Evolutionary conservation across 1,140 invertebrate species (phyloP).

Genomic region (Pseudomyrmex flavicornis): DNA sequence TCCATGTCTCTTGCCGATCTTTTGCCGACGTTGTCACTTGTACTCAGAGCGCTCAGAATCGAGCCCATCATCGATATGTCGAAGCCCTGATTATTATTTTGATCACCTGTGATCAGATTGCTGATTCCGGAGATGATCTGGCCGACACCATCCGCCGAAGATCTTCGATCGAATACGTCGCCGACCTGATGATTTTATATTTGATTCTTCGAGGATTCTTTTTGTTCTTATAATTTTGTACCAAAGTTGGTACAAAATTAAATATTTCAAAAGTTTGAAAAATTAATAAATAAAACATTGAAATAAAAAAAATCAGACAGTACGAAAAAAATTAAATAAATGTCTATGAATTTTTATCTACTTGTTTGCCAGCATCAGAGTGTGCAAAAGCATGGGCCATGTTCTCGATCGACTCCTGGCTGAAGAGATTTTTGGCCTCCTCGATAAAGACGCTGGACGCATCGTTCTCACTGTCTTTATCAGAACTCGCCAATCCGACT

Average conservation of each 20-base stretch:
- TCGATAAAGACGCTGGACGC: slow-evolving; percentile 79
- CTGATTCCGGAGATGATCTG: slow-evolving; percentile 84
- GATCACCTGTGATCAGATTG: slow-evolving; percentile 81
- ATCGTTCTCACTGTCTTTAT: slow-evolving; percentile 77
- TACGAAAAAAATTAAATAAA: background rate
- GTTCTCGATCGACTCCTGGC: slow-evolving; percentile 77
- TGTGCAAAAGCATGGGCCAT: slow-evolving; percentile 80
- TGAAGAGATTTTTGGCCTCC: slow-evolving; percentile 79
- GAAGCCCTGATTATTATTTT: slow-evolving; percentile 85
- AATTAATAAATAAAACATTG: background rate
- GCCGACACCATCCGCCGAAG: slow-evolving; percentile 69
- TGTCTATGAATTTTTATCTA: slow-evolving; percentile 41
- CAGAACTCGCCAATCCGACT: slow-evolving; percentile 68
- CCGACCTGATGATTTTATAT: slow-evolving; percentile 66
- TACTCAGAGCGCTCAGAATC: slow-evolving; percentile 83
- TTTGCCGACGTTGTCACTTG: slow-evolving; percentile 72
- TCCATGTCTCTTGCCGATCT: slow-evolving; percentile 73
- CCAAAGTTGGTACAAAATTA: background rate
- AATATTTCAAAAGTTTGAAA: background rate
- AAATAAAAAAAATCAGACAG: background rate
- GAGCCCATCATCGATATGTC: slow-evolving; percentile 86
- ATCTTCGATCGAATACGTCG: slow-evolving; percentile 70
- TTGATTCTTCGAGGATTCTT: background rate
- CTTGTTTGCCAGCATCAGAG: slow-evolving; percentile 78
- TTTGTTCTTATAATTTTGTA: background rate